A percentile compares a stretch with the other conserved stretches of the same genome.
Conservation (phyloP, 2,113 vertebrate genomes). For the Mesitornis unicolor region DNA sequence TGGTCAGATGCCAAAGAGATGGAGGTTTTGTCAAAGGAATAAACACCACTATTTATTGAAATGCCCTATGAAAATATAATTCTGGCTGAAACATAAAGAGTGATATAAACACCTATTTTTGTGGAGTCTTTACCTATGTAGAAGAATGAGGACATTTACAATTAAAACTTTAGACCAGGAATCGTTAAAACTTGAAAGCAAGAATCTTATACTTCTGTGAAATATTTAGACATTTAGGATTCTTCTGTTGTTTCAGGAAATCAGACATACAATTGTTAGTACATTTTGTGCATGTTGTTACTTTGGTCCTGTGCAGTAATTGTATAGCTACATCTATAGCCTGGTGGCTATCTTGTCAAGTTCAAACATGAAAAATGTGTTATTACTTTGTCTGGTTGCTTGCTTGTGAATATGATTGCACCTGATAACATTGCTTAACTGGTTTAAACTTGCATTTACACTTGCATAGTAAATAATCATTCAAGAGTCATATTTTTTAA, state of each 20-base stretch:
- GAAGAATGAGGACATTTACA: background rate
- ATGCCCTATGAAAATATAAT: conserved; percentile 67
- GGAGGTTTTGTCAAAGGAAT: conserved; percentile 67
- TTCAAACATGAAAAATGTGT: background rate
- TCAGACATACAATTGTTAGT: background rate
- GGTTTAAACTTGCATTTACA: background rate
- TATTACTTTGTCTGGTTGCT: background rate
- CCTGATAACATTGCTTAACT: background rate
- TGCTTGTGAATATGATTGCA: background rate
- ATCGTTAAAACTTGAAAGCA: background rate
- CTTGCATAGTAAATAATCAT: background rate
- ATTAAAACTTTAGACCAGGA: background rate
- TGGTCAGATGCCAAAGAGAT: conserved; percentile 72
- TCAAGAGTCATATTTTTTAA: background rate
- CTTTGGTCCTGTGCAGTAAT: background rate
- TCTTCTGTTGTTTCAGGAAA: background rate
- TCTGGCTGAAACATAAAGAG: conserved; percentile 72
- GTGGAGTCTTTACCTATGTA: conserved; percentile 41
- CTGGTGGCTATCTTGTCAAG: background rate
- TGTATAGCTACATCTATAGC: background rate
- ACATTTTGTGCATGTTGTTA: background rate
- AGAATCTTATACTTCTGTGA: background rate
- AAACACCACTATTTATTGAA: conserved; percentile 72
- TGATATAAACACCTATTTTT: conserved; percentile 45
- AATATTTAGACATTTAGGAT: background rate